A percentile compares a stretch with the other conserved stretches of the same genome.
phyloP scores from a whole-genome alignment of 1,140 invertebrate species.

The Drosophila murphyi region DNA sequence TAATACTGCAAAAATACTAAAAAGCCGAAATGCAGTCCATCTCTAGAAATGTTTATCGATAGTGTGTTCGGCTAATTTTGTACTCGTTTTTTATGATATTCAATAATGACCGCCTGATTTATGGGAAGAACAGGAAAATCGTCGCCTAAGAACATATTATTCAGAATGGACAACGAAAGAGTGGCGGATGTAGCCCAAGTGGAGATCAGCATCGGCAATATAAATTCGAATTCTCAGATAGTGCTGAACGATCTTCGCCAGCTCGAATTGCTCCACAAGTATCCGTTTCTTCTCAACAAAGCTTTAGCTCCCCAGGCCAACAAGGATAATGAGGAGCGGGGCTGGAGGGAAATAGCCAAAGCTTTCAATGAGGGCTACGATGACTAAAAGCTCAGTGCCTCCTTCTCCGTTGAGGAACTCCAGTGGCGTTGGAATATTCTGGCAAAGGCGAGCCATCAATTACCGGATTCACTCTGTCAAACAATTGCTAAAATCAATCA shows the following conservation, averaged over 20 bases:
- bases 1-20: too few relatives aligned
- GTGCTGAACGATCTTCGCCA: conserved; percentile 70
- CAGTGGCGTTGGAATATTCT: conserved; percentile 58
- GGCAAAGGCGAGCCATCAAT: conserved; percentile 7
- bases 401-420: conserved; percentile 52
- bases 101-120: background rate
- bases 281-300: conserved; percentile 59
- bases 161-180: conserved; percentile 22
- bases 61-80: background rate
- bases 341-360: conserved; percentile 56
- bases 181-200: background rate
- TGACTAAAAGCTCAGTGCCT: background rate
- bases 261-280: conserved; percentile 53
- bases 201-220: conserved; percentile 50
- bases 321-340: conserved; percentile 65
- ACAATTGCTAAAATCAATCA: conserved; percentile 40
- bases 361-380: conserved; percentile 61
- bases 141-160: background rate
- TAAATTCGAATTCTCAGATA: conserved; percentile 35
- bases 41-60: conserved; percentile 2
- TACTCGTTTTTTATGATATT: background rate
- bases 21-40: background rate
- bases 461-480: conserved; percentile 33
- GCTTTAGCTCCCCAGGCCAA: conserved; percentile 28
- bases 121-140: background rate